Percentiles rank a stretch among this genome's conserved stretches.
Evolutionary conservation across 2,888 invertebrate genomes (phyloP).

Genomic region (Cerastis leucographa): DNA sequence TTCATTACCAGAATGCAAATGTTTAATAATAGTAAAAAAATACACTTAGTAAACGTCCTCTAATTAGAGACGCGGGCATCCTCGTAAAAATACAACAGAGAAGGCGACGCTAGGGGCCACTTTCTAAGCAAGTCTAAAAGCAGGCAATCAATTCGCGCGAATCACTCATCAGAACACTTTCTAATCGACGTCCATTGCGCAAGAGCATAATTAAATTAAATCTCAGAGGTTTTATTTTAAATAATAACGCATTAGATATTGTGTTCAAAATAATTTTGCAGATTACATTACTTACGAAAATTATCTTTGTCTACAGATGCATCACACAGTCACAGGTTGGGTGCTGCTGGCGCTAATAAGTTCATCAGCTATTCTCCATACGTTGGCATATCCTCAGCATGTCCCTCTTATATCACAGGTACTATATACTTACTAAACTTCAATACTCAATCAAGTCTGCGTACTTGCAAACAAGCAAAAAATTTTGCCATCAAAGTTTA

Average conservation of each 20-base stretch:
- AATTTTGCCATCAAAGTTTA: not conserved
- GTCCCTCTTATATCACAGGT: slow-evolving; percentile 87
- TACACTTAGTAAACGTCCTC: slow-evolving; percentile 73
- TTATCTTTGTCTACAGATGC: slow-evolving; percentile 84
- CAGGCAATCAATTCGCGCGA: slow-evolving; percentile 87
- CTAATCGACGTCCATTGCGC: slow-evolving; percentile 85
- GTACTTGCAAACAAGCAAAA: not conserved
- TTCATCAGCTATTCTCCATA: slow-evolving; percentile 92
- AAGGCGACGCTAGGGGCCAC: slow-evolving; percentile 80
- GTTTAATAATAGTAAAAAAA: slow-evolving; percentile 41
- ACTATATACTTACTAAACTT: slow-evolving; percentile 16
- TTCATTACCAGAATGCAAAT: slow-evolving; percentile 23
- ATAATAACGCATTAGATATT: slow-evolving; percentile 10
- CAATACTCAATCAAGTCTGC: not conserved
- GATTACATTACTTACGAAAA: slow-evolving; percentile 67
- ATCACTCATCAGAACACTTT: slow-evolving; percentile 89
- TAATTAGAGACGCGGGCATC: slow-evolving; percentile 80
- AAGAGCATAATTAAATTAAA: slow-evolving; percentile 80
- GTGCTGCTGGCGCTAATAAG: slow-evolving; percentile 93
- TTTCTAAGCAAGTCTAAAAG: slow-evolving; percentile 87
- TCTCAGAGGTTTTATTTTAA: slow-evolving; percentile 43
- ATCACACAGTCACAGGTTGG: slow-evolving; percentile 92
- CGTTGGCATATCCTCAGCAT: slow-evolving; percentile 92
- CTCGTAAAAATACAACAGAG: slow-evolving; percentile 83
- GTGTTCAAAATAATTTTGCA: slow-evolving; percentile 7